Conservation (phyloP, 2,888 invertebrate genomes). For the Thumatha senex region DNA sequence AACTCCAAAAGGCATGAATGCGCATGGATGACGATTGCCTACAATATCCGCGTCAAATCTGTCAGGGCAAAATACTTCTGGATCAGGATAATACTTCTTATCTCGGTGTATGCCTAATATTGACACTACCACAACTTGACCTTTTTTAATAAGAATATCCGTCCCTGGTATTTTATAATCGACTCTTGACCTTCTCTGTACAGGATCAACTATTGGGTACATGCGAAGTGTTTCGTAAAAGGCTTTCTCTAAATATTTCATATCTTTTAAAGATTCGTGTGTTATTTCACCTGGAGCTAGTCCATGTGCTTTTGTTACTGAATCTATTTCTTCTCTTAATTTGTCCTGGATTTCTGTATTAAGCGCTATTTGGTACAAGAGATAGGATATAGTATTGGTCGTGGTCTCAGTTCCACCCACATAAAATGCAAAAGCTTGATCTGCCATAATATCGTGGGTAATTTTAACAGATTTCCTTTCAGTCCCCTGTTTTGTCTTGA, state of each 20-base stretch:
- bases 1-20: constrained; percentile 64
- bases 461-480: constrained; percentile 35
- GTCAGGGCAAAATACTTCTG: constrained; percentile 70
- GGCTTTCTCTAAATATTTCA: constrained; percentile 61
- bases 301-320: constrained; percentile 43
- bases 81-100: constrained; percentile 63
- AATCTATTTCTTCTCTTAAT: constrained; percentile 49
- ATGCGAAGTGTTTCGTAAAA: constrained; percentile 62
- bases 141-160: constrained; percentile 52
- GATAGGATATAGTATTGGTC: constrained; percentile 60
- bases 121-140: constrained; percentile 49
- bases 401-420: constrained; percentile 72
- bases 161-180: constrained; percentile 59
- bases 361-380: constrained; percentile 57
- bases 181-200: constrained; percentile 54
- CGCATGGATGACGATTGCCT: constrained; percentile 49
- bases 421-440: constrained; percentile 70
- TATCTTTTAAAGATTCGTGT: constrained; percentile 57
- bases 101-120: constrained; percentile 62
- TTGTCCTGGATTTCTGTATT: constrained; percentile 61
- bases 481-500: constrained; percentile 17
- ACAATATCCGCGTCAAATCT: constrained; percentile 58
- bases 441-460: constrained; percentile 54
- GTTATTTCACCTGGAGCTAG: constrained; percentile 43
- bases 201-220: constrained; percentile 63